phyloP scores from a whole-genome alignment of 1,140 invertebrate genomes.

The Apis florea region DNA sequence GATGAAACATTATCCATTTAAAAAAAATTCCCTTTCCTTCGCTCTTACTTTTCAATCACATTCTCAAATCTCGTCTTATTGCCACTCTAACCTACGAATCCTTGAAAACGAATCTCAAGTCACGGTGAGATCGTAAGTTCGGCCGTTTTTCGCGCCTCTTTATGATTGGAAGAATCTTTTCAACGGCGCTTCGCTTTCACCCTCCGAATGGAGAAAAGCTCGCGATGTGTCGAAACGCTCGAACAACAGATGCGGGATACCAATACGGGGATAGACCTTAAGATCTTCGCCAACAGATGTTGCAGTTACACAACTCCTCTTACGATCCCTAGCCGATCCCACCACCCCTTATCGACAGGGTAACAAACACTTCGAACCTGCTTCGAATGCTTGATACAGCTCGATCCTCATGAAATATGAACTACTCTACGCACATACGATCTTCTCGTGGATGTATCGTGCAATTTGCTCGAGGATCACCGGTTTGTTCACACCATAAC shows the following conservation, averaged over 20 bases:
- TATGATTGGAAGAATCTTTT: constrained; percentile 26
- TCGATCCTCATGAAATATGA: constrained; percentile 72
- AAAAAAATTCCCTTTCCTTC: too few species aligned
- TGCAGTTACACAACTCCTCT: constrained; percentile 61
- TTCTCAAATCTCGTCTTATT: not conserved
- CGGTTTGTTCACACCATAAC: not conserved
- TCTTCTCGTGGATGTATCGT: constrained; percentile 35
- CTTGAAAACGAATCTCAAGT: constrained; percentile 11
- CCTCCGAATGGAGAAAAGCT: constrained; percentile 21
- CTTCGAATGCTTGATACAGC: constrained; percentile 65
- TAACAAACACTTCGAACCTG: constrained; percentile 68
- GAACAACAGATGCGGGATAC: constrained; percentile 54
- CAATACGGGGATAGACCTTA: constrained; percentile 48
- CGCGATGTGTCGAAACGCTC: constrained; percentile 49
- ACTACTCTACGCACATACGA: constrained; percentile 52
- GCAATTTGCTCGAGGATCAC: constrained; percentile 60
- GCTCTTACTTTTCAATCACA: not conserved
- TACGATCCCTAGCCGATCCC: constrained; percentile 14
- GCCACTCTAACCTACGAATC: constrained; percentile 14
- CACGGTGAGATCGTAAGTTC: constrained; percentile 47
- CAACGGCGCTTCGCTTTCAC: constrained; percentile 5
- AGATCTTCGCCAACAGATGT: constrained; percentile 64
- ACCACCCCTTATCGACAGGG: constrained; percentile 57
- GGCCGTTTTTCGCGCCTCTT: constrained; percentile 17
- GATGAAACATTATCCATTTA: not conserved